Conservation (phyloP, 1,140 invertebrate genomes). For the Zaprionus tsacasi region DNA sequence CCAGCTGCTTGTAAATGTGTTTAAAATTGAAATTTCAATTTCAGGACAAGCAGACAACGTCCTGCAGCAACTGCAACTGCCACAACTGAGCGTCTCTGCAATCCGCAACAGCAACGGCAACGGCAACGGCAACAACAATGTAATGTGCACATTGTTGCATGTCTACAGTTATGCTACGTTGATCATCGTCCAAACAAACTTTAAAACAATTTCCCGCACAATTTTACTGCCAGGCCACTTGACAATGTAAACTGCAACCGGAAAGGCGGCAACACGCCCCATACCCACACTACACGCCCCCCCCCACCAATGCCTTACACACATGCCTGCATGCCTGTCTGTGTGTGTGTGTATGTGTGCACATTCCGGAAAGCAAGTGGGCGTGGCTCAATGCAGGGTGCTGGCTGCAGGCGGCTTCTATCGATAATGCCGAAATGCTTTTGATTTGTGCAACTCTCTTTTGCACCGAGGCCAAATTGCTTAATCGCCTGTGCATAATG, state of each 20-base stretch:
- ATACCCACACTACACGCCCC: neutral
- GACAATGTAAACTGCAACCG: conserved; percentile 51
- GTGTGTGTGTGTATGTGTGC: conserved; percentile 5
- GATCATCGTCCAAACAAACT: conserved; percentile 54
- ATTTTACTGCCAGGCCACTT: conserved; percentile 54
- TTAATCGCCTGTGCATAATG: conserved; percentile 65
- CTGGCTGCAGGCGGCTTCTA: neutral
- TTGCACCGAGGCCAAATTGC: conserved; percentile 45
- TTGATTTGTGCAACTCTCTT: conserved; percentile 47
- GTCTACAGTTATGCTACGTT: conserved; percentile 53
- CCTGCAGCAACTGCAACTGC: conserved; percentile 27
- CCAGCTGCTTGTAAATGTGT: conserved; percentile 56
- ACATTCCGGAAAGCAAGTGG: conserved; percentile 10
- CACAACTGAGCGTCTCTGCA: neutral
- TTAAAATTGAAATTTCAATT: conserved; percentile 63
- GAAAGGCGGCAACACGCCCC: conserved; percentile 29
- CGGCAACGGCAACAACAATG: conserved; percentile 37
- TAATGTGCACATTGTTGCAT: conserved; percentile 55
- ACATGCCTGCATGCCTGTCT: neutral
- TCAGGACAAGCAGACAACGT: conserved; percentile 47
- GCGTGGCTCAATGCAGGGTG: neutral
- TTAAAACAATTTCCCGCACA: conserved; percentile 60
- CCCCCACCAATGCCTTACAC: neutral
- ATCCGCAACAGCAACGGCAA: conserved; percentile 24
- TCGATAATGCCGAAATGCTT: conserved; percentile 50